These are phyloP conservation scores for Mallotus villosus DNA, from an alignment of 2,797 vertebrate species.

Conservation along the genomic window DNA sequence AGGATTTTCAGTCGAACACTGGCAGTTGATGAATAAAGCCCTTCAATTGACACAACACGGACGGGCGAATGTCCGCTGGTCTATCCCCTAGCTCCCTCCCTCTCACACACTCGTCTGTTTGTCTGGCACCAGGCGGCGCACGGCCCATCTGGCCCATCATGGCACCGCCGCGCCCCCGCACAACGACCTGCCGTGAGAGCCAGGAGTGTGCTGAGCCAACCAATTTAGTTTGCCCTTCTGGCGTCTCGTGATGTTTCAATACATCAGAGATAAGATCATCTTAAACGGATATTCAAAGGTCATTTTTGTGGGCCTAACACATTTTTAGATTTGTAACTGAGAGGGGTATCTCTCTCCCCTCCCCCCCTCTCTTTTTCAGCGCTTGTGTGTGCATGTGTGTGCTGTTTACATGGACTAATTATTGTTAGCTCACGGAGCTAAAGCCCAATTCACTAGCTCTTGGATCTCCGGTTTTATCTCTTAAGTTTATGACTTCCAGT, in stretches of 20 bases:
- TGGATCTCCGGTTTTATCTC: no score
- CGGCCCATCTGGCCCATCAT: constrained; percentile 81
- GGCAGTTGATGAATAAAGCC: constrained; percentile 85
- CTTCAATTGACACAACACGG: constrained; percentile 84
- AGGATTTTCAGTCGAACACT: constrained; percentile 84
- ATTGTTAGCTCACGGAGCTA: no score
- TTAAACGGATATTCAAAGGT: neutral
- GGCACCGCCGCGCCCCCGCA: constrained; percentile 79
- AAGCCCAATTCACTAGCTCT: no score
- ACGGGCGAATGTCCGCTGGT: constrained; percentile 64
- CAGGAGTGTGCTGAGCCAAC: constrained; percentile 49
- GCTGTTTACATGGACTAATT: no score
- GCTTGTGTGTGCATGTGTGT: no score
- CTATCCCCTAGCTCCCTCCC: neutral
- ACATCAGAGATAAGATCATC: constrained; percentile 10
- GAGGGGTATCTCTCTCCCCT: no score
- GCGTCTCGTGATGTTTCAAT: constrained; percentile 56
- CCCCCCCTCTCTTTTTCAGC: no score
- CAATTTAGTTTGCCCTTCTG: constrained; percentile 62
- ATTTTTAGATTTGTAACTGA: neutral
- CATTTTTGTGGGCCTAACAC: neutral
- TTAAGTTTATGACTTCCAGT: neutral
- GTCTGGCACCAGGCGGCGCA: constrained; percentile 76
- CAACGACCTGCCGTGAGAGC: constrained; percentile 76
- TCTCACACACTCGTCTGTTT: constrained; percentile 67